A percentile compares a stretch with the other conserved stretches of the same genome.
Evolutionary conservation across 2,113 vertebrate species (phyloP).

Genomic region (Capreolus pygargus): DNA sequence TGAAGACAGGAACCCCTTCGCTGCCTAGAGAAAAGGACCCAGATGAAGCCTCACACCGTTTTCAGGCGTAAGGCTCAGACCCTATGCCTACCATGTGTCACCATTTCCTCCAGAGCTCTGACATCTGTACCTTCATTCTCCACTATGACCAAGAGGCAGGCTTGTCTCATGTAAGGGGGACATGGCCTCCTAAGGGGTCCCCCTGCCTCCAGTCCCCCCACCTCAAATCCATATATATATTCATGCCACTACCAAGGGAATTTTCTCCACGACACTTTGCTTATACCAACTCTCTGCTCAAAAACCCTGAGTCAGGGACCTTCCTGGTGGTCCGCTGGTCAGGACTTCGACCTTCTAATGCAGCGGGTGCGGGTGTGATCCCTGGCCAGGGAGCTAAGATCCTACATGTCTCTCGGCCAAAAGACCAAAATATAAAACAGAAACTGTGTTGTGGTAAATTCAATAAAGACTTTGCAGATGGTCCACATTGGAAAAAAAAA

Average conservation of each 20-base stretch:
- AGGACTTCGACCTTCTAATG: not conserved
- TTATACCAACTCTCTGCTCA: not conserved
- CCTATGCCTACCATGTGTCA: too few species aligned
- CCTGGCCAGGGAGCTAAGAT: not conserved
- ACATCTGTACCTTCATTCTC: not conserved
- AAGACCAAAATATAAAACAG: not conserved
- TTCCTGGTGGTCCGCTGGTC: not conserved
- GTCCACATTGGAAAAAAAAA: not conserved
- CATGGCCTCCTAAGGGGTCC: not conserved
- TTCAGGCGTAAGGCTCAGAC: not conserved
- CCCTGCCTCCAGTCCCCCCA: not conserved
- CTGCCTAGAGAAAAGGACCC: not conserved
- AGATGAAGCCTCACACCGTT: accelerated
- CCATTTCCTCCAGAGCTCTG: not conserved
- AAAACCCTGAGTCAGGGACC: not conserved
- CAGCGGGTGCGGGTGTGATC: not conserved
- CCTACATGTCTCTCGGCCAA: not conserved
- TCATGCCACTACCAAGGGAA: not conserved
- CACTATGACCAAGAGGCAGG: not conserved
- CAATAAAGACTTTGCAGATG: not conserved
- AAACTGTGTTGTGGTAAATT: not conserved
- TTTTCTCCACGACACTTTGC: not conserved
- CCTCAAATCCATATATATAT: not conserved
- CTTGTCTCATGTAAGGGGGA: not conserved
- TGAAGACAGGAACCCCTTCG: not conserved